phyloP scores from a whole-genome alignment of 23 tunicate genomes.

The Aplidium turbinatum region DNA sequence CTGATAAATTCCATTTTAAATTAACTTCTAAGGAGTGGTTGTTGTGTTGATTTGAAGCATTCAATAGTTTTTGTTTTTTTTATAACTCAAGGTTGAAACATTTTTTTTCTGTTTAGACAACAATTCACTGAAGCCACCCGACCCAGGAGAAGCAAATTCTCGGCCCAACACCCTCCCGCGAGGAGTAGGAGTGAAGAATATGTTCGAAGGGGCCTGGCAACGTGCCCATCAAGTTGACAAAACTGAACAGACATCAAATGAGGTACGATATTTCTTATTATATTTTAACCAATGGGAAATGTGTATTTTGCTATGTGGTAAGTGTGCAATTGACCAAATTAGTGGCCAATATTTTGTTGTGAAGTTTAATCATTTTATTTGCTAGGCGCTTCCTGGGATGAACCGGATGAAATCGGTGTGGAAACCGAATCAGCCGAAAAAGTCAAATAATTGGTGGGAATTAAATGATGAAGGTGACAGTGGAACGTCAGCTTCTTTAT shows the following conservation, averaged over 20 bases:
- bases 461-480: conserved; percentile 45
- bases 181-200: conserved; percentile 62
- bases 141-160: conserved; percentile 9
- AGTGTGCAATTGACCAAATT: too few relatives aligned
- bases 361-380: not conserved
- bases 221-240: conserved; percentile 75
- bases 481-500: too few relatives aligned
- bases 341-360: too few relatives aligned
- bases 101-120: conserved; percentile 13
- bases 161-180: conserved; percentile 44
- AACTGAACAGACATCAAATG: conserved; percentile 2
- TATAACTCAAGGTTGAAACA: too few relatives aligned
- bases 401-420: conserved; percentile 62
- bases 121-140: conserved; percentile 12
- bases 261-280: conserved; percentile 12
- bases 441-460: conserved; percentile 86
- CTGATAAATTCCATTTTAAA: too few relatives aligned
- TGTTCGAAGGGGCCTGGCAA: conserved; percentile 95
- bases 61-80: too few relatives aligned
- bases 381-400: not conserved
- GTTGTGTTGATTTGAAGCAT: too few relatives aligned
- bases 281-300: not conserved
- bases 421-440: conserved; percentile 54
- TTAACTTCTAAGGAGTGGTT: too few relatives aligned
- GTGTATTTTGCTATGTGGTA: too few relatives aligned